A percentile compares a stretch with the other conserved stretches of the same genome.
Conservation (phyloP, 2,888 invertebrate species). For the Mythimna albipuncta region DNA sequence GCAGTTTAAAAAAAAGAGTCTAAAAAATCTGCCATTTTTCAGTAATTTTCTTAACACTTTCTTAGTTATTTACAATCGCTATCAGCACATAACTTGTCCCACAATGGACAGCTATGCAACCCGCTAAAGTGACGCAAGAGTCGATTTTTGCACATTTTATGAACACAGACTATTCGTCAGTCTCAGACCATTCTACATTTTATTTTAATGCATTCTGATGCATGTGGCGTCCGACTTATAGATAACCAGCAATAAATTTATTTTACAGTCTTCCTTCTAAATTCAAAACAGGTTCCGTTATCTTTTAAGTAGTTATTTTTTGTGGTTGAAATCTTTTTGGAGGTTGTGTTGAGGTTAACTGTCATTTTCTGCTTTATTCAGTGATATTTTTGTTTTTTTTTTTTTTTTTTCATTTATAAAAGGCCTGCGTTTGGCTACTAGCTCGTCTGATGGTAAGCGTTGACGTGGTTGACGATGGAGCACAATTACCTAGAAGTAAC, state of each 20-base stretch:
- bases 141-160: conserved; percentile 82
- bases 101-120: conserved; percentile 54
- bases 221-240: conserved; percentile 48
- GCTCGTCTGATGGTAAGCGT: no score
- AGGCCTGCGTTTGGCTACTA: no score
- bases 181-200: conserved; percentile 47
- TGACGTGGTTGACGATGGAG: neutral
- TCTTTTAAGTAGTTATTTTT: conserved; percentile 16
- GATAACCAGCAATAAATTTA: conserved; percentile 30
- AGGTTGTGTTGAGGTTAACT: conserved; percentile 14
- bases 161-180: conserved; percentile 70
- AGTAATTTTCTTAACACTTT: neutral
- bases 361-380: neutral
- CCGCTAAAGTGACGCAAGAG: conserved; percentile 78
- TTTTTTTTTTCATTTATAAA: no score
- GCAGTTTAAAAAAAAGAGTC: no score
- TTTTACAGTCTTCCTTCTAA: conserved; percentile 26
- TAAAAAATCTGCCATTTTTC: no score
- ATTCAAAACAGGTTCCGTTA: conserved; percentile 20
- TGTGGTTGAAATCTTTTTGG: neutral
- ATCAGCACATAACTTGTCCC: conserved; percentile 51
- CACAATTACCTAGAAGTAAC: neutral
- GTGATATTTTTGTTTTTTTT: no score
- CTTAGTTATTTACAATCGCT: conserved; percentile 4
- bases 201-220: conserved; percentile 58